phyloP scores from a whole-genome alignment of 2,113 vertebrate species.

The Mirza zaza region DNA sequence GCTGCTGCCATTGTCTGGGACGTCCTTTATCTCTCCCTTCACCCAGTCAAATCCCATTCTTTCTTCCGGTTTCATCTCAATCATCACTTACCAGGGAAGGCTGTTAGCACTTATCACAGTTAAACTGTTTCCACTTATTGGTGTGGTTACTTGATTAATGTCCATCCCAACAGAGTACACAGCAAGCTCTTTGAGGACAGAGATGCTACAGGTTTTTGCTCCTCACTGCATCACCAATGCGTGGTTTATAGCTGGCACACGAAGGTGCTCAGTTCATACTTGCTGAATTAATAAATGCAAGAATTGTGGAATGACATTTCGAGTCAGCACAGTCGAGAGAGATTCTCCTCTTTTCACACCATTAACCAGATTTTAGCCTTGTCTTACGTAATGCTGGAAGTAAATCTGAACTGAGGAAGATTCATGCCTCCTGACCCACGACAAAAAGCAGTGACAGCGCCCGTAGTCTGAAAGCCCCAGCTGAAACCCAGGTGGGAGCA shows the following conservation, averaged over 20 bases:
- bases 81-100: neutral
- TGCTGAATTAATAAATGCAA: neutral
- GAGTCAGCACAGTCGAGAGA: neutral
- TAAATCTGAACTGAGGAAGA: neutral
- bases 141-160: neutral
- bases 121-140: neutral
- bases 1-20: neutral
- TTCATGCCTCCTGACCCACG: neutral
- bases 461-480: neutral
- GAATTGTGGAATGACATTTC: neutral
- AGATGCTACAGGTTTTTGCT: neutral
- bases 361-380: neutral
- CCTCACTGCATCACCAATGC: neutral
- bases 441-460: neutral
- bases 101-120: neutral
- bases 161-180: neutral
- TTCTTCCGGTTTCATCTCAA: neutral
- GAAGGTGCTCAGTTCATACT: neutral
- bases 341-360: neutral
- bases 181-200: neutral
- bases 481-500: neutral
- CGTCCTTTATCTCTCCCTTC: neutral
- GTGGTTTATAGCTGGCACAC: neutral
- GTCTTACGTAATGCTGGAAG: neutral
- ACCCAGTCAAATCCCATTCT: neutral